Evolutionary conservation across 2,113 vertebrate species (phyloP), one percentile per base, ranked within the genome.

Genomic region (Caranx ignobilis): DNA sequence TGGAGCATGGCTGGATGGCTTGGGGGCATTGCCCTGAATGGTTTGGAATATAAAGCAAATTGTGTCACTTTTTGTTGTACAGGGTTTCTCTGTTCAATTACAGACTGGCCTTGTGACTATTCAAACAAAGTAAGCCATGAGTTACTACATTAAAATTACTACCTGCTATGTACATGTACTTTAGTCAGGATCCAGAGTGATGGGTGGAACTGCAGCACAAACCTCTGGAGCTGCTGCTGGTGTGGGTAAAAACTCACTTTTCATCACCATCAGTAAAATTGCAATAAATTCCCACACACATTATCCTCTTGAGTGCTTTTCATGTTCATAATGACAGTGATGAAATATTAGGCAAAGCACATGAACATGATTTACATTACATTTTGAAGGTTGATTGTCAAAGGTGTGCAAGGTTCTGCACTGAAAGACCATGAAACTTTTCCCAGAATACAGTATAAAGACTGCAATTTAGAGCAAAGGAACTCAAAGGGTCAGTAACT

Each of bases 391-490:
- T 69, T 37, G 9, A 34, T 11, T 54, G 37, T 64, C 31, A 47
- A 50, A 50, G 18, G 12, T 11, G 68, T 50, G 13, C 64, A 37
- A 65, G 7, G 34, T 34, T 71, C 61, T 8, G 26, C 41, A 18
- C 55, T 8, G 47, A 43, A 9, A 37, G 11, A 72, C 1, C 7
- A 13, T 55, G 10, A 71, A 50, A 70, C 32, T 19, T 79, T 71
- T 21, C 56, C 31, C 11, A 47, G 9, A 73, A 50, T 41, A 50
- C 3, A 73, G 43, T 41, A 50, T 3, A 68, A 32, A 48, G 75
- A 75, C 37, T 82, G 18, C 13, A 62, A 68, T 65, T 75, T 57
- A 11, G 12, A 68, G 50, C 10, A 72, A 66, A 71, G 18, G 59
- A 69, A 68, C 65, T 59, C 26, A 34, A 35, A 21, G 6, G 72